Evolutionary conservation across 2,797 vertebrate species (phyloP), one percentile per base, ranked within the genome.

Genomic region (Dromococcyx pavoninus): DNA sequence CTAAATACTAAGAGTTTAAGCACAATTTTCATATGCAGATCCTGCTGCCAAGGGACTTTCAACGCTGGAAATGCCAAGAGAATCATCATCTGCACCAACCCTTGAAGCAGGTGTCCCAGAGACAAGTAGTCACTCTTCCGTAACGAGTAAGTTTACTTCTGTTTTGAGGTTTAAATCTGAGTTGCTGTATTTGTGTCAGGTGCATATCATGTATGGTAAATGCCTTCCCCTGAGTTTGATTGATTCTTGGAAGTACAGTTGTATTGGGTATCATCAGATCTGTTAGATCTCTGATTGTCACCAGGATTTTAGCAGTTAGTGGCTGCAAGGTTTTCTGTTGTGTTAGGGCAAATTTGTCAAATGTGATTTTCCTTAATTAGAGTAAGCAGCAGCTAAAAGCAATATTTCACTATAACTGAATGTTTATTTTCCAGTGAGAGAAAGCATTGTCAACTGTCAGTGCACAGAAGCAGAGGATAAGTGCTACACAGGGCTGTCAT

Each of bases 1-100:
- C 28, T 88, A 70, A 91, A 77, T 72, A 67, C 19, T 67, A 30
- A 74, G 60, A 86, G 50, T 88, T 94, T 86, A 94, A 94, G 39
- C 61, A 84, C 4, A 22, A 33, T 95, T 97, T 97, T 98, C 96
- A 88, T 94, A 97, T 98, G 76, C 98, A 99, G 99, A 99, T 98
- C 97, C 98, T 91, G 93, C 97, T 88, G 58, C 95, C 78, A 99
- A 99, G 98, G 98, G 98, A 97, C 98, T 99, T 97, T 99, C 99
- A 79, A 98, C 99, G 43, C 97, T 99, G 98, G 99, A 99, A 98
- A 99, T 99, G 98, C 99, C 99, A 51, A 98, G 99, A 95, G 99
- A 99, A 97, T 99, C 99, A 37, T 98, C 99, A 15, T 99, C 99
- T 86, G 99, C 99, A 69, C 99, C 99, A 12, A 99, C 99, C 5